Evolutionary conservation across 2,797 vertebrate genomes (phyloP).

Genomic region (Pteronotus mesoamericanus): DNA sequence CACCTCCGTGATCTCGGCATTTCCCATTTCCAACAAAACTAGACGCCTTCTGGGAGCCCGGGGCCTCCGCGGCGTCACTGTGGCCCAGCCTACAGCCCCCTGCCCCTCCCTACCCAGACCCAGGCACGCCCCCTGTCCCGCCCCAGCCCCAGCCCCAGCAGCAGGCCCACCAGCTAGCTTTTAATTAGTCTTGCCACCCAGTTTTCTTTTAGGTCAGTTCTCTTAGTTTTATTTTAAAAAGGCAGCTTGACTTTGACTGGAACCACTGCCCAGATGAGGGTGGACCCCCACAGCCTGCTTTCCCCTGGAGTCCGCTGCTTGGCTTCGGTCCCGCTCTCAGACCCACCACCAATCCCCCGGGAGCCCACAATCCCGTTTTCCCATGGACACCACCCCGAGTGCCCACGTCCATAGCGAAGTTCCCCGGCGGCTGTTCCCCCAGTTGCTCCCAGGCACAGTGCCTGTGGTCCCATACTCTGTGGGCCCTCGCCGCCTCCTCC

Average conservation of each 20-base stretch:
- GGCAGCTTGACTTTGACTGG: background rate
- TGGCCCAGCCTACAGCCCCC: fast-evolving
- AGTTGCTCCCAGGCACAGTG: background rate
- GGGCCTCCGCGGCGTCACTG: background rate
- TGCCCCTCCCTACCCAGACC: background rate
- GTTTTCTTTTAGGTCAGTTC: background rate
- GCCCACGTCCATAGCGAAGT: background rate
- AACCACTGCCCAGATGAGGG: background rate
- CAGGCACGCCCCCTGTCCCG: background rate
- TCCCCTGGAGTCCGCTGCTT: background rate
- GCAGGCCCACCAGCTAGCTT: background rate
- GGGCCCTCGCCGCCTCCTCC: background rate
- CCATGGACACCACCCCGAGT: background rate
- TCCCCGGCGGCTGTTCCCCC: background rate
- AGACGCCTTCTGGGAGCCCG: background rate
- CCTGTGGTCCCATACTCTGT: background rate
- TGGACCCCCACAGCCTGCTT: background rate
- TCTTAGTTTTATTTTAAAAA: background rate
- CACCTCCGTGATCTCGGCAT: background rate
- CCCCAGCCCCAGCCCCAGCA: background rate
- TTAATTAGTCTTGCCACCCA: background rate
- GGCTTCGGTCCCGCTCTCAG: background rate
- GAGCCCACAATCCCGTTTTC: background rate
- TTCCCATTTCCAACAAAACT: background rate
- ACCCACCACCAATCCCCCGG: background rate